Evolutionary conservation across 2,797 vertebrate genomes (phyloP).

Genomic region (Mus minutoides): DNA sequence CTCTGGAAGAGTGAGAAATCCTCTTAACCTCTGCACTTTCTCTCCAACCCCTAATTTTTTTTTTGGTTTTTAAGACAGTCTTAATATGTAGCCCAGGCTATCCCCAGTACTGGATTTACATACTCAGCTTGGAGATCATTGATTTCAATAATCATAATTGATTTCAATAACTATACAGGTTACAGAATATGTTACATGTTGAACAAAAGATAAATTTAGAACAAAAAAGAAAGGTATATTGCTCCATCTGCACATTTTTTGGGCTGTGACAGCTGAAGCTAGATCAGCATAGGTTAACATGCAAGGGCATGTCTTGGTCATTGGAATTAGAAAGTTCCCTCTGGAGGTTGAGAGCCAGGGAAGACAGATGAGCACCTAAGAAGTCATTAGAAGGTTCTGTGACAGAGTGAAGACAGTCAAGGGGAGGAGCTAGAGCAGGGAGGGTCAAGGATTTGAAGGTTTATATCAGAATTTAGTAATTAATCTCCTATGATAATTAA

Average conservation of each 20-base stretch:
- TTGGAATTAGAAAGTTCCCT: background rate
- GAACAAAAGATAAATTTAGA: constrained; percentile 6
- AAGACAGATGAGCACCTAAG: background rate
- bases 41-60: background rate
- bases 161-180: too few relatives aligned
- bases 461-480: background rate
- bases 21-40: background rate
- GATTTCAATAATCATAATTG: background rate
- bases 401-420: background rate
- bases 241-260: background rate
- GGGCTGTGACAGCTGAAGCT: background rate
- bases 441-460: background rate
- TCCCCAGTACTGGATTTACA: background rate
- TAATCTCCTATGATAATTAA: background rate
- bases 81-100: background rate
- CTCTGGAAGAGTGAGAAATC: background rate
- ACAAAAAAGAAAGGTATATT: background rate
- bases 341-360: background rate
- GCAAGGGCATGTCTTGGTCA: background rate
- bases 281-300: background rate
- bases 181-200: background rate
- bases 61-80: background rate
- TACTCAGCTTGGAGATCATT: background rate
- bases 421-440: background rate
- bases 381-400: background rate